Percentiles rank a stretch among this genome's conserved stretches.
Evolutionary conservation across 2,888 invertebrate genomes (phyloP).

Genomic region (Cheilosia grossa): DNA sequence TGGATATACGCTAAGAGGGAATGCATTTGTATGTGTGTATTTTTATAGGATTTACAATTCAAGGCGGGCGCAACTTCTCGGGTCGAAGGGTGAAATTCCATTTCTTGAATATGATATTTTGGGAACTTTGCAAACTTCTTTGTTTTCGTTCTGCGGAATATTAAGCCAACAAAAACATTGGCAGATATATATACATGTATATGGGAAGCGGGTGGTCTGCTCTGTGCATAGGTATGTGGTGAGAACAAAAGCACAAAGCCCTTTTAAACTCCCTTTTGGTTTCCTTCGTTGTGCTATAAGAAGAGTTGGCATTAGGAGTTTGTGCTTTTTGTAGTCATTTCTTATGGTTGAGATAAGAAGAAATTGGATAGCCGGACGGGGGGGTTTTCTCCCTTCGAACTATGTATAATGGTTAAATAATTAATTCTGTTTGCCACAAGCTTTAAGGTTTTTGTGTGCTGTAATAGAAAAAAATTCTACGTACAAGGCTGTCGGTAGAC

Average conservation of each 20-base stretch:
- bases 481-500: not conserved
- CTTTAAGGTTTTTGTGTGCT: not conserved
- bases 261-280: constrained; percentile 34
- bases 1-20: not conserved
- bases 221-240: not conserved
- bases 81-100: constrained; percentile 19
- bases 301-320: constrained; percentile 9
- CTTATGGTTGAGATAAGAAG: constrained; percentile 24
- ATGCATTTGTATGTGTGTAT: not conserved
- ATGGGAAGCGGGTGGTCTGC: not conserved
- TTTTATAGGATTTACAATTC: constrained; percentile 37
- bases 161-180: constrained; percentile 33
- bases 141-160: constrained; percentile 44
- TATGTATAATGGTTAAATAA: constrained; percentile 34
- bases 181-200: not conserved
- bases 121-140: constrained; percentile 22
- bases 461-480: not conserved
- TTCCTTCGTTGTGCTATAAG: not conserved
- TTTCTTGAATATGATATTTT: constrained; percentile 37
- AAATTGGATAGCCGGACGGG: constrained; percentile 10
- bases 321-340: constrained; percentile 32
- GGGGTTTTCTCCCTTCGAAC: constrained; percentile 9
- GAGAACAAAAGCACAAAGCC: constrained; percentile 33
- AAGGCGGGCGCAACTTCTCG: constrained; percentile 27
- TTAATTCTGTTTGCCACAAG: constrained; percentile 19